Evolutionary conservation across 2,888 invertebrate species (phyloP).

Genomic region (Phlogophora meticulosa): DNA sequence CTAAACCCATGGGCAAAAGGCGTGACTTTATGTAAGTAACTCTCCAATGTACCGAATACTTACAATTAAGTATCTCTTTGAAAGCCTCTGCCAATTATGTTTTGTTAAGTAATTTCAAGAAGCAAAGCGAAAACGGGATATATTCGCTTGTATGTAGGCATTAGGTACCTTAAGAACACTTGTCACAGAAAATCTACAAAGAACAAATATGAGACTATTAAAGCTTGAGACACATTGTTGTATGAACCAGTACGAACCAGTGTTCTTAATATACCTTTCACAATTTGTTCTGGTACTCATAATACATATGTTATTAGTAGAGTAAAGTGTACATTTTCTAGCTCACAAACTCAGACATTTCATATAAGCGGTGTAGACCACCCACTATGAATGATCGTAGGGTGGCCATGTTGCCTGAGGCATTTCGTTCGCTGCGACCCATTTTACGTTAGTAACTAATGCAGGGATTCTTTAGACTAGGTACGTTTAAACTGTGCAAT

Average conservation of each 20-base stretch:
- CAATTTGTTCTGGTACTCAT: constrained; percentile 46
- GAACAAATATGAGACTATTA: constrained; percentile 12
- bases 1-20: no score
- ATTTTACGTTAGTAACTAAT: constrained; percentile 45
- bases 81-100: no score
- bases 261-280: constrained; percentile 25
- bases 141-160: no score
- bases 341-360: constrained; percentile 50
- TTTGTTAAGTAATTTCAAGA: no score
- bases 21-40: no score
- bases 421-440: constrained; percentile 33
- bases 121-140: no score
- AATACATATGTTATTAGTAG: constrained; percentile 40
- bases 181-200: neutral
- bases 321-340: constrained; percentile 47
- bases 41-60: no score
- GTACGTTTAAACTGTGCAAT: constrained; percentile 22
- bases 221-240: constrained; percentile 4
- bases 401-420: constrained; percentile 60
- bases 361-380: constrained; percentile 72
- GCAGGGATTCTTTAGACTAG: constrained; percentile 19
- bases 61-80: no score
- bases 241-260: neutral
- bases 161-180: neutral
- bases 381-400: constrained; percentile 69